These are phyloP conservation scores for Ahaetulla prasina DNA, from an alignment of 2,113 vertebrate species.

Conservation along the genomic window DNA sequence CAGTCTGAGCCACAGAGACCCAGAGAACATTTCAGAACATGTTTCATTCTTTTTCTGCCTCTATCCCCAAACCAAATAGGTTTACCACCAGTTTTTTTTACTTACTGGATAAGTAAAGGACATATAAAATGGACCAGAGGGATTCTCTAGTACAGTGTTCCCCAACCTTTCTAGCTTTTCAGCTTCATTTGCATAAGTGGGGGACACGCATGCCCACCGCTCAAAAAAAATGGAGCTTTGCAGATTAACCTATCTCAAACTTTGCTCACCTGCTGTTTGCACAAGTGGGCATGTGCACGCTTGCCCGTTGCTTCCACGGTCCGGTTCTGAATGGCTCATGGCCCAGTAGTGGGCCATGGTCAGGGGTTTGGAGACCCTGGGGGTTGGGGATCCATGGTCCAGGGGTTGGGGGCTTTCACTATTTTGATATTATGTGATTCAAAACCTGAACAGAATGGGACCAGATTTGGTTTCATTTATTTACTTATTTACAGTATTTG, in stretches of 20 bases:
- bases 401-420: not conserved
- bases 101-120: not conserved
- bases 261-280: not conserved
- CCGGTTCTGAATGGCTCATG: not conserved
- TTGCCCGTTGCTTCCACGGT: fast-evolving
- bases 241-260: no score
- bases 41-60: not conserved
- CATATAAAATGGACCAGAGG: not conserved
- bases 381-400: not conserved
- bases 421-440: not conserved
- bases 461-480: not conserved
- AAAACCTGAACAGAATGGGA: not conserved
- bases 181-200: not conserved
- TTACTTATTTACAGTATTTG: not conserved
- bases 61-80: not conserved
- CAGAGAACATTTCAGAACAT: not conserved
- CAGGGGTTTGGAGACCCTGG: no score
- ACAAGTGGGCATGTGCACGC: not conserved
- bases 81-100: not conserved
- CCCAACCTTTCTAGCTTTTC: not conserved
- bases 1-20: no score
- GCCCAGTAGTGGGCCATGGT: not conserved
- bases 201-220: fast-evolving
- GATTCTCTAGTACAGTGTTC: not conserved
- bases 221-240: not conserved